Conservation (phyloP, 92 coral and sea anemone species). For the Scolanthus callimorphus region DNA sequence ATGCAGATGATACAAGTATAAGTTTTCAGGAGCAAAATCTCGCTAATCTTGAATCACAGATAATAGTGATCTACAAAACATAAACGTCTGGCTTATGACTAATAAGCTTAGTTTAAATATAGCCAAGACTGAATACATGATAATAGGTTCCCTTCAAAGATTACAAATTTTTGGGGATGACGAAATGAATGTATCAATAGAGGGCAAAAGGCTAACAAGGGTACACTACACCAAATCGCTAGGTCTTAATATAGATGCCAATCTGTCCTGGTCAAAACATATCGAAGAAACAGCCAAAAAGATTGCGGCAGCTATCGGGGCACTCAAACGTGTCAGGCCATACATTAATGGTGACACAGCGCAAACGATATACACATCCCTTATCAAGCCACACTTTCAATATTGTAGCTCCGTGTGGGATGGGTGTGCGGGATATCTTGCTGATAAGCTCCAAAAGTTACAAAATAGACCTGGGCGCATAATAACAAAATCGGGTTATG, state of each 20-base stretch:
- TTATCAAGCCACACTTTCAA: no score
- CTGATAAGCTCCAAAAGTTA: no score
- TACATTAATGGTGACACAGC: no score
- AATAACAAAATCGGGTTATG: no score
- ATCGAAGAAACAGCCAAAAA: constrained; percentile 5
- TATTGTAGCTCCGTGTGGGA: no score
- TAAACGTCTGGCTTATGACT: constrained; percentile 4
- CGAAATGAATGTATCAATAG: neutral
- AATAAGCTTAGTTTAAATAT: no score
- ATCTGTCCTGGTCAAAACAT: neutral
- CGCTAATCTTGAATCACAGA: constrained; percentile 2
- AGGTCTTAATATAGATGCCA: constrained; percentile 3
- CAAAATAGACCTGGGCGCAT: no score
- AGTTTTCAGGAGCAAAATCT: neutral
- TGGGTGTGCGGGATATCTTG: no score
- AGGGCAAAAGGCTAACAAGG: neutral
- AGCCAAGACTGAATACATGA: constrained; percentile 11
- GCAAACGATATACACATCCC: no score
- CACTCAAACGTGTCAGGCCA: neutral
- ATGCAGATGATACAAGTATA: constrained; percentile 1
- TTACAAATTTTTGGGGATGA: neutral
- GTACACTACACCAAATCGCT: neutral
- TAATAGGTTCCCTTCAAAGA: constrained; percentile 2
- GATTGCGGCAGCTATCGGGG: neutral
- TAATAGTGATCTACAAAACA: neutral